Conservation (phyloP, 2,113 vertebrate species). For the Xenopus borealis region DNA sequence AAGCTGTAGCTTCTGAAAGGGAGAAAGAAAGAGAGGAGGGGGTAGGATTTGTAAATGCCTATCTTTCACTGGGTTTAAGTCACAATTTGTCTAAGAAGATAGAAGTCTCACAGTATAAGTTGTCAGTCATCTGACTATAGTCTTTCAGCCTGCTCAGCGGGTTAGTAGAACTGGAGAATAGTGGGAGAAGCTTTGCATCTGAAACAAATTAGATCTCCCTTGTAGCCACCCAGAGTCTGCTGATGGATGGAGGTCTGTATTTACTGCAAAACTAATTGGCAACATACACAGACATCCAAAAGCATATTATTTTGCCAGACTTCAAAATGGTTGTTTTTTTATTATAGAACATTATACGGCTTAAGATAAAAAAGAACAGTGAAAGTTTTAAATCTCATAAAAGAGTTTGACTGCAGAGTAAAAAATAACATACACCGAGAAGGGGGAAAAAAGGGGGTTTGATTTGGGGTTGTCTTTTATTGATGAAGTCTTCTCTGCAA, state of each 20-base stretch:
- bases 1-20: conserved; percentile 51
- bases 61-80: conserved; percentile 35
- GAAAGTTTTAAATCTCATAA: conserved; percentile 81
- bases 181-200: conserved; percentile 82
- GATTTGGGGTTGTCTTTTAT: conserved; percentile 70
- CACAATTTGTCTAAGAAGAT: conserved; percentile 50
- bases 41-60: conserved; percentile 20
- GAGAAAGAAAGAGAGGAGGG: conserved; percentile 20
- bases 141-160: conserved; percentile 74
- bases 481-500: conserved; percentile 69
- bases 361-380: conserved; percentile 72
- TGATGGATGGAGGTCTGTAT: conserved; percentile 96
- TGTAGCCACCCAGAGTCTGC: conserved; percentile 96
- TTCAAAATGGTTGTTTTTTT: conserved; percentile 66
- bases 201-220: conserved; percentile 93
- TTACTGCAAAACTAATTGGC: conserved; percentile 98
- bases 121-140: conserved; percentile 78
- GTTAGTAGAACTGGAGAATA: conserved; percentile 74
- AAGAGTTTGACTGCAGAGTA: conserved; percentile 74
- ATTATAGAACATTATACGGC: conserved; percentile 74
- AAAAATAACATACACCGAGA: conserved; percentile 70
- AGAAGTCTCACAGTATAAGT: conserved; percentile 69
- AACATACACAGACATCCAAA: conserved; percentile 87
- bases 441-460: conserved; percentile 50
- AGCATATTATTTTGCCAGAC: conserved; percentile 81